Percentiles rank a stretch among this genome's conserved stretches.
These are phyloP conservation scores for Glaucidium brasilianum DNA, from an alignment of 2,113 vertebrate species.

Conservation along the genomic window DNA sequence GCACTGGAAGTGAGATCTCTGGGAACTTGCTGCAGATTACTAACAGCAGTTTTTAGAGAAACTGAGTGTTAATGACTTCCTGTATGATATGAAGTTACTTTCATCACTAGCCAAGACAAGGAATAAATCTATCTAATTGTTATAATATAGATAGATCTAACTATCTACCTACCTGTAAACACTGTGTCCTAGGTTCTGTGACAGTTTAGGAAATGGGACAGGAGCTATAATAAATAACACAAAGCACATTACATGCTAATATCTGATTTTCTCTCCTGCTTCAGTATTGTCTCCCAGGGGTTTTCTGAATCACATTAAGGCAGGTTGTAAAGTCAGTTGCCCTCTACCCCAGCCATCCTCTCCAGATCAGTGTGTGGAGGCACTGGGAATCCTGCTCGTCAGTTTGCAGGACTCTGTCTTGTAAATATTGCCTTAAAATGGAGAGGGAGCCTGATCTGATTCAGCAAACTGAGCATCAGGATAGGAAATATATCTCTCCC, in stretches of 20 bases:
- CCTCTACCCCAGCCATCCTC: neutral
- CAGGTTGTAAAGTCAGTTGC: neutral
- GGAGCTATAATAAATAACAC: neutral
- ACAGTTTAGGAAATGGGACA: neutral
- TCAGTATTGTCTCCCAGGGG: neutral
- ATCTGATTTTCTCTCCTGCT: neutral
- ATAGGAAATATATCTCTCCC: no score
- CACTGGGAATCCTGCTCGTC: neutral
- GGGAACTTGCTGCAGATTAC: neutral
- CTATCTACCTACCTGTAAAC: no score
- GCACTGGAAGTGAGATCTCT: neutral
- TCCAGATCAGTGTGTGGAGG: neutral
- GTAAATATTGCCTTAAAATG: neutral
- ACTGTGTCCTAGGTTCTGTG: neutral
- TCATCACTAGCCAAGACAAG: neutral
- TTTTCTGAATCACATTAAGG: neutral
- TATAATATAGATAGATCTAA: neutral
- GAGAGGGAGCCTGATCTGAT: neutral
- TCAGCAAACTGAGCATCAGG: neutral
- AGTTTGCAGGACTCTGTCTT: fast-evolving
- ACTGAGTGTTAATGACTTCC: neutral
- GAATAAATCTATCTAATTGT: neutral
- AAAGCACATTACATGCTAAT: neutral
- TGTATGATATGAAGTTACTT: neutral
- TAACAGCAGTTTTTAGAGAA: neutral